Conservation (phyloP, 2,113 vertebrate genomes). For the Pagrus major region DNA sequence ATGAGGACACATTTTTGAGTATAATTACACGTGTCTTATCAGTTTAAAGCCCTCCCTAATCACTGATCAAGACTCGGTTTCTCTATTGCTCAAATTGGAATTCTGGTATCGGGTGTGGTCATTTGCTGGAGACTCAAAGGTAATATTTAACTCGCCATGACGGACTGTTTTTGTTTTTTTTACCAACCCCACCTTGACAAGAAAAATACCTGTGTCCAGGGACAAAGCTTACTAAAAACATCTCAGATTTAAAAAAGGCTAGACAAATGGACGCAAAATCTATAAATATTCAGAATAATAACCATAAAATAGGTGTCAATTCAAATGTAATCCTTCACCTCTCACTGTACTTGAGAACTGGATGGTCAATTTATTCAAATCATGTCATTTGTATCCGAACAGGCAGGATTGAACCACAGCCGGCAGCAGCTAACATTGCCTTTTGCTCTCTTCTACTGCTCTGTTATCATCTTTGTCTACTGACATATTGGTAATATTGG, state of each 20-base stretch:
- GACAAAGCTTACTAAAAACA: background rate
- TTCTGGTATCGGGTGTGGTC: background rate
- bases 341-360: background rate
- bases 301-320: background rate
- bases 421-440: background rate
- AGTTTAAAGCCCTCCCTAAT: constrained; percentile 16
- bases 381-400: background rate
- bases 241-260: too few relatives aligned
- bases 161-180: background rate
- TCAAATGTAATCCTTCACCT: background rate
- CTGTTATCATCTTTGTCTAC: background rate
- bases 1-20: constrained; percentile 37
- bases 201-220: background rate
- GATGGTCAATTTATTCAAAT: background rate
- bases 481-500: background rate
- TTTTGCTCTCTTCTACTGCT: background rate
- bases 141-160: background rate
- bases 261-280: too few relatives aligned
- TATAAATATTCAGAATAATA: background rate
- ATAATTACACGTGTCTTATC: constrained; percentile 55
- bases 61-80: background rate
- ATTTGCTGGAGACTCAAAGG: background rate
- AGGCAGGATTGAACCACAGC: background rate
- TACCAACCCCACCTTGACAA: background rate
- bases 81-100: background rate